Evolutionary conservation across 2,888 invertebrate genomes (phyloP).

Genomic region (Resseliella maxima): DNA sequence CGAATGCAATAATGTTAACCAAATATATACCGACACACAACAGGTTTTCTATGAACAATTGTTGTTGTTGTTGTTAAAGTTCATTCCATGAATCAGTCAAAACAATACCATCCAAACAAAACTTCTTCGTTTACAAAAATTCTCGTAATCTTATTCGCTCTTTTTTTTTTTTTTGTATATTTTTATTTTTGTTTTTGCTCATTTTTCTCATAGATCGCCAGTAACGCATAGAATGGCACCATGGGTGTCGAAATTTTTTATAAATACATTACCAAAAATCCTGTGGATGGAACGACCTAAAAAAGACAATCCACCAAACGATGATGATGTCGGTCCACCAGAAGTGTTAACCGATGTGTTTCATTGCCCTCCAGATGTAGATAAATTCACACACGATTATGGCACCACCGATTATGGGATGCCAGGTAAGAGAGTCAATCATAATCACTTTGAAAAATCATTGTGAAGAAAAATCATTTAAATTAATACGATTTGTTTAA

Average conservation of each 20-base stretch:
- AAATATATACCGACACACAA: neutral
- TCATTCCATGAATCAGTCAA: slow-evolving; percentile 30
- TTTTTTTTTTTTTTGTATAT: neutral
- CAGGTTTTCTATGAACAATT: neutral
- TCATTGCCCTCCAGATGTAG: slow-evolving; percentile 74
- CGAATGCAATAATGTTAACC: neutral
- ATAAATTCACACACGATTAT: slow-evolving; percentile 72
- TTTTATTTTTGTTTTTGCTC: neutral
- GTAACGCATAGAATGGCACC: slow-evolving; percentile 93
- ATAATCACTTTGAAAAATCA: too few species aligned
- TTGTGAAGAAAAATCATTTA: neutral
- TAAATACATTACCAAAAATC: slow-evolving; percentile 85
- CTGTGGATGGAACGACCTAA: slow-evolving; percentile 89
- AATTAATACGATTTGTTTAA: neutral
- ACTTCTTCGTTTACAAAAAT: neutral
- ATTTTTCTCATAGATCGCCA: slow-evolving; percentile 73
- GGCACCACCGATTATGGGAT: slow-evolving; percentile 80
- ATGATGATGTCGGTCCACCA: slow-evolving; percentile 71
- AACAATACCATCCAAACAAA: neutral
- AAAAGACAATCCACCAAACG: slow-evolving; percentile 75
- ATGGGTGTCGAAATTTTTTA: slow-evolving; percentile 89
- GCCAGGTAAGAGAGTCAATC: slow-evolving; percentile 69
- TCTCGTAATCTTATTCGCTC: neutral
- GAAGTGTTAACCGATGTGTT: slow-evolving; percentile 85
- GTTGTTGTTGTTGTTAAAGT: neutral